phyloP scores from a whole-genome alignment of 1,140 invertebrate genomes.

The Hestina assimilis region DNA sequence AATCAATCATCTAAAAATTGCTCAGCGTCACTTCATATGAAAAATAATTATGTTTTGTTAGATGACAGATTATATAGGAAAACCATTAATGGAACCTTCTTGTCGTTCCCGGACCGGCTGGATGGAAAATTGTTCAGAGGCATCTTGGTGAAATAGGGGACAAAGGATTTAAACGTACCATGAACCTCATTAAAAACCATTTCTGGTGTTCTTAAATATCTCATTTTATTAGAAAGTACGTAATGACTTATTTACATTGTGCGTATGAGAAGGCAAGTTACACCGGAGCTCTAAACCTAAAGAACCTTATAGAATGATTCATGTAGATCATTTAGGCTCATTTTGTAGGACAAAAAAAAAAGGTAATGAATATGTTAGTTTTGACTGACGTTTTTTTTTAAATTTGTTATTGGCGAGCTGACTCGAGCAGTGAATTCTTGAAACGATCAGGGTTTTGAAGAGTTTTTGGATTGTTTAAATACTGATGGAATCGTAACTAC shows the following conservation, averaged over 20 bases:
- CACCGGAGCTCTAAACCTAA: neutral
- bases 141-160: neutral
- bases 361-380: constrained; percentile 32
- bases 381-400: constrained; percentile 46
- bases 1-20: neutral
- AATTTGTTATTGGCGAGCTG: constrained; percentile 39
- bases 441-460: constrained; percentile 27
- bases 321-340: constrained; percentile 47
- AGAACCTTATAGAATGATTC: constrained; percentile 27
- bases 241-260: neutral
- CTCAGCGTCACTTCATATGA: neutral
- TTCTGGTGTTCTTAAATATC: neutral
- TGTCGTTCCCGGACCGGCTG: neutral
- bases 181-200: neutral
- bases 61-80: neutral
- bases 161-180: neutral
- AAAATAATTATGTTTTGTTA: neutral
- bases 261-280: neutral
- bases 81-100: neutral
- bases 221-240: neutral
- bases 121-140: neutral
- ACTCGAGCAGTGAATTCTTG: constrained; percentile 32
- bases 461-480: constrained; percentile 30
- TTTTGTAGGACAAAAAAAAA: constrained; percentile 35
- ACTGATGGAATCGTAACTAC: constrained; percentile 36